Evolutionary conservation across 2,888 invertebrate genomes (phyloP), one percentile per base, ranked within the genome.

Genomic region (Agonum fuliginosum): DNA sequence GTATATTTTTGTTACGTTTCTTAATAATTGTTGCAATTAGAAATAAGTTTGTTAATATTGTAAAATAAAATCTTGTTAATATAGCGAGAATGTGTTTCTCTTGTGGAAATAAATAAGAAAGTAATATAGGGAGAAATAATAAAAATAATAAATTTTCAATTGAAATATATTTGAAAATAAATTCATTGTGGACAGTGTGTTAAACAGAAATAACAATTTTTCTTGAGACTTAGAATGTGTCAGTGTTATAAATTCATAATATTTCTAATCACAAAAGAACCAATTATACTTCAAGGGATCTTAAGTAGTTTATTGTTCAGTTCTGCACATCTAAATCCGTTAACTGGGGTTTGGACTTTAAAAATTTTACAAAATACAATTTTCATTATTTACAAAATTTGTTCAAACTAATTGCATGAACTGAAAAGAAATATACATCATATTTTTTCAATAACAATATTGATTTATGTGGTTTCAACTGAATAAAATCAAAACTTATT

Each of bases 291-390:
- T 1, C 27, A 14, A 24, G 10, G 58, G 30, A 17, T 30, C 14
- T 27, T 62, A 62, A 62, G 58, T 30, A 62, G 17, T 62, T 62
- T 62, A 30, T 62, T 62, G 27, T 62, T 62, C 30, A 62, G 14
- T 62, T 62, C 20, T 62, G 58, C 58, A 62, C 58, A 30, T 62
- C 58, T 62, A 62, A 62, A 30, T 14, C 58, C 58, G 30, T 30
- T 24, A 17, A 62, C 27, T 30, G 27, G 58, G 58, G 12, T 30
- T 51, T 30, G 30, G 58, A 62, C 27, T 62, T 62, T 30, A 62
- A 34, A 62, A 62, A 62, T 54, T 62, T 62, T 62, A 62, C 34
- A 62, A 62, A 62, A 62, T 62, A 62, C 30, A 4, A 27, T 14
- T 30, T 62, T 62, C 12, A 14, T 14, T 62, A 62, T 62, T 27